phyloP scores from a whole-genome alignment of 2,888 invertebrate genomes.

The Trissolcus japonicus region DNA sequence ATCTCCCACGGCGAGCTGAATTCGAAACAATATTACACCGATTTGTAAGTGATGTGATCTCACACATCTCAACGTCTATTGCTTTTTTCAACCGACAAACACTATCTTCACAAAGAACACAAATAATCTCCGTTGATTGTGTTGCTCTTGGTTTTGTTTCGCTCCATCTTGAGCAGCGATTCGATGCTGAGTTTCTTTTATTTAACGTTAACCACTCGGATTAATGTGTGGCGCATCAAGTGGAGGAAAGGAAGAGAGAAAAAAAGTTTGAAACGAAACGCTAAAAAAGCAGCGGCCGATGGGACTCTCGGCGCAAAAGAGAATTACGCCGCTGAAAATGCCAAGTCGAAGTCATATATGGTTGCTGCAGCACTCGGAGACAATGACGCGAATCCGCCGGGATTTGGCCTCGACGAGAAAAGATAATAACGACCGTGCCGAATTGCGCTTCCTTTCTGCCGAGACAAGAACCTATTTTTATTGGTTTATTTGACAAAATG shows the following conservation, averaged over 20 bases:
- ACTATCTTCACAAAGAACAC: constrained; percentile 35
- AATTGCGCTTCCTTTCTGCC: constrained; percentile 46
- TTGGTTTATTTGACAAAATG: constrained; percentile 51
- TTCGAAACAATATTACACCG: constrained; percentile 31
- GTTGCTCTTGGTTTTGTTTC: constrained; percentile 27
- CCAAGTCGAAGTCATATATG: constrained; percentile 51
- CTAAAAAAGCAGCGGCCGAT: constrained; percentile 30
- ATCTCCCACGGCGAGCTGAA: constrained; percentile 2
- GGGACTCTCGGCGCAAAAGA: constrained; percentile 34
- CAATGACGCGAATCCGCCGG: constrained; percentile 50
- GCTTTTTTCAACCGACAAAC: constrained; percentile 22
- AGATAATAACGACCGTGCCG: constrained; percentile 50
- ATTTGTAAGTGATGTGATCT: constrained; percentile 32
- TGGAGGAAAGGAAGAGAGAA: constrained; percentile 14
- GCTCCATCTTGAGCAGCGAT: constrained; percentile 36
- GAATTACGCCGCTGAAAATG: constrained; percentile 42
- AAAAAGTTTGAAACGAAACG: constrained; percentile 25
- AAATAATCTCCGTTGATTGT: constrained; percentile 40
- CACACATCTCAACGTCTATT: constrained; percentile 27
- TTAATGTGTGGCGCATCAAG: constrained; percentile 40
- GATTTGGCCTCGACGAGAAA: constrained; percentile 45
- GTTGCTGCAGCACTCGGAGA: constrained; percentile 47
- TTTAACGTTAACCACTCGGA: constrained; percentile 44
- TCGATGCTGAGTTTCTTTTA: constrained; percentile 38
- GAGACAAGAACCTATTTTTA: constrained; percentile 38